phyloP scores from a whole-genome alignment of 2,113 vertebrate genomes.

The Cricetomys ansorgei region DNA sequence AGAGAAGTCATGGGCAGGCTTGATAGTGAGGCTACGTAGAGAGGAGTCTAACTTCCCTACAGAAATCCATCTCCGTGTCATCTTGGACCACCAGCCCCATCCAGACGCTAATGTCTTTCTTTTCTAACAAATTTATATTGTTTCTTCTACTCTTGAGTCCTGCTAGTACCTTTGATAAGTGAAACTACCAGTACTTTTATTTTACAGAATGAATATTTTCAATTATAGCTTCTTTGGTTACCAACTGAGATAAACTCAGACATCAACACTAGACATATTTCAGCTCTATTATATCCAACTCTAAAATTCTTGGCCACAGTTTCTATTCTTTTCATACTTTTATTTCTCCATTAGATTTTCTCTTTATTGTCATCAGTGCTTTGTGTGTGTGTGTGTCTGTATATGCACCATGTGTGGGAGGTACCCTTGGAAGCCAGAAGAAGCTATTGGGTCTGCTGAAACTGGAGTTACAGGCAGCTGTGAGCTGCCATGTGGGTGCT shows the following conservation, averaged over 20 bases:
- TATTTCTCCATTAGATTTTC: conserved; percentile 2
- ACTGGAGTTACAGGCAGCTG: too few species aligned
- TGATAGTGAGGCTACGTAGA: background rate
- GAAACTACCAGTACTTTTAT: background rate
- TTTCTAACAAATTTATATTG: background rate
- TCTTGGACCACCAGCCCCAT: background rate
- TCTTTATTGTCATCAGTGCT: background rate
- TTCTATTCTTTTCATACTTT: background rate
- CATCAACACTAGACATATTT: background rate
- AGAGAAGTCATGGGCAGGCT: background rate
- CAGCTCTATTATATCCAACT: background rate
- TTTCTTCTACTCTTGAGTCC: background rate
- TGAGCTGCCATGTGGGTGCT: too few species aligned
- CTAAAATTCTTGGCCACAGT: background rate
- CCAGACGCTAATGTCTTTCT: background rate
- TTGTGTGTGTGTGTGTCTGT: too few species aligned
- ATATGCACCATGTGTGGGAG: too few species aligned
- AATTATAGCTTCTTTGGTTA: background rate
- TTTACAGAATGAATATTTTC: background rate
- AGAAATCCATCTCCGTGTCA: background rate
- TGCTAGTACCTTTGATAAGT: background rate
- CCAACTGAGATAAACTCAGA: background rate
- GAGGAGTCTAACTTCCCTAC: background rate
- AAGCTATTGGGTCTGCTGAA: too few species aligned
- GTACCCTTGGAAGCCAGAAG: too few species aligned